These are phyloP conservation scores for zebrafish (Danio rerio) DNA, from an alignment of 2,113 vertebrate genomes.

Conservation along the genomic window GRCz12tu NC_133190.1:41226501-41227000, in stretches of 20 bases:
- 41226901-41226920: conserved; percentile 53
- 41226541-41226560: conserved; percentile 50
- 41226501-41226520: conserved; percentile 31
- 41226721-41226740: conserved; percentile 12
- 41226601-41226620: conserved; percentile 51
- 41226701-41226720: conserved; percentile 28
- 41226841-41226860: conserved; percentile 67
- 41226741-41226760: conserved; percentile 22
- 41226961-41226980: conserved; percentile 51
- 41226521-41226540: conserved; percentile 33
- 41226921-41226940: conserved; percentile 33
- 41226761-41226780: conserved; percentile 49
- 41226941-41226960: conserved; percentile 53
- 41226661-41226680: conserved; percentile 53
- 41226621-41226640: conserved; percentile 55
- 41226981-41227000: conserved; percentile 48
- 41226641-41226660: conserved; percentile 37
- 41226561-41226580: conserved; percentile 36
- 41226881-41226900: conserved; percentile 55
- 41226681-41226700: conserved; percentile 63
- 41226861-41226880: conserved; percentile 60
- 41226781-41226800: conserved; percentile 59
- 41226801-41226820: conserved; percentile 68
- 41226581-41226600: conserved; percentile 47
- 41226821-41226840: conserved; percentile 57